Evolutionary conservation across 2,113 vertebrate genomes (phyloP).

Genomic region (Numida meleagris): DNA sequence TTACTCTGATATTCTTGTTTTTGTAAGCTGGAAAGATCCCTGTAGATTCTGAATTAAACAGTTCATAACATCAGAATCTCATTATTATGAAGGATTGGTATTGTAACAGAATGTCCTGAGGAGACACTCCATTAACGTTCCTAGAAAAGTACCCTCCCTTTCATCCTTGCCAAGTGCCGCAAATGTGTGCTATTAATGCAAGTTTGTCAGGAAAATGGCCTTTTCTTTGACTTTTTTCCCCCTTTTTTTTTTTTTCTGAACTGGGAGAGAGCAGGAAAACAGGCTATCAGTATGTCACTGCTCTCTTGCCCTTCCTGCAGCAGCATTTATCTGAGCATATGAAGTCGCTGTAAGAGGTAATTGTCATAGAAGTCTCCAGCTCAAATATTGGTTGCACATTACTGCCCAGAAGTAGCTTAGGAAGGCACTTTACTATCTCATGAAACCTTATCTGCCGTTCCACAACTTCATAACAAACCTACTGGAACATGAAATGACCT

Average conservation of each 20-base stretch:
- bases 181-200: not conserved
- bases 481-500: conserved; percentile 47
- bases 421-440: conserved; percentile 63
- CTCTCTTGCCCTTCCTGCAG: not conserved
- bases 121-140: not conserved
- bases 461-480: conserved; percentile 38
- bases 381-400: conserved; percentile 54
- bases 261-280: not conserved
- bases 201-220: not conserved
- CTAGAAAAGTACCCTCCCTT: not conserved
- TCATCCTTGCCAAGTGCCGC: not conserved
- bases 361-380: not conserved
- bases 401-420: conserved; percentile 60
- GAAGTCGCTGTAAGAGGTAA: conserved; percentile 14
- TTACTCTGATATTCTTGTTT: not conserved
- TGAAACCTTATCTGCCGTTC: conserved; percentile 36
- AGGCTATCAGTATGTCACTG: not conserved
- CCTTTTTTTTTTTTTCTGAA: not conserved
- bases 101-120: not conserved
- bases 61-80: not conserved
- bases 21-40: not conserved
- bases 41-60: not conserved
- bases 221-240: not conserved
- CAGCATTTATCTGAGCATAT: not conserved
- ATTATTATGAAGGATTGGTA: rapidly evolving